Evolutionary conservation across 2,797 vertebrate species (phyloP), one percentile per base, ranked within the genome.

Genomic region (Hyperoplus immaculatus): DNA sequence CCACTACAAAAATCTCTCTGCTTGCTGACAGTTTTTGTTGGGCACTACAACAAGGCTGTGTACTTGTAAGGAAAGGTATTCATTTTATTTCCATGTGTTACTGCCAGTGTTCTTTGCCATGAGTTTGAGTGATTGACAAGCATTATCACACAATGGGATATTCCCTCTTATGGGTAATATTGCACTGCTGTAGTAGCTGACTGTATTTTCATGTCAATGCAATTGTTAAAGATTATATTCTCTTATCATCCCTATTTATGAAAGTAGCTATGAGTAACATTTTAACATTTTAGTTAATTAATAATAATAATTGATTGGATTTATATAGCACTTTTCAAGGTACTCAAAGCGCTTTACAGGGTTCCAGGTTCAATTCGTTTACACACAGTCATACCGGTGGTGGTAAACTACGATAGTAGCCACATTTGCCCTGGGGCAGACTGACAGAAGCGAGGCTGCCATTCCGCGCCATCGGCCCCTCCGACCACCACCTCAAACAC

Each of bases 51-150:
- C 43, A 57, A 15, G 13, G n/a, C 0, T 8, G 36, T 14, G 18
- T n/a, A 36, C 63, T 18, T 64, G n/a, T 29, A 45, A 57, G 14
- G 11, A 54, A 10, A 4, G 0, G 9, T n/a, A 5, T 46, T 18
- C 10, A 12, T 47, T 60, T 46, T 38, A 6, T 60, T 70, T 65
- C 14, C 6, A 42, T 60, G 18, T 57, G 42, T 58, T 45, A 9
- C 41, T 13, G 49, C 38, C 45, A 38, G 13, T 1, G 36, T 59
- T 49, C 41, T 62, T 78, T 62, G 39, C 10, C 9, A 8, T 75
- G 5, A 63, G 47, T 39, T 16, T 42, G 41, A 14, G 49, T 51
- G 47, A 69, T 70, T 71, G 6, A 70, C 7, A 12, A 47, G 36
- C 6, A 10, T 36, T 42, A 45, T 75, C 15, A 56, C 49, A 63